Conservation (phyloP, 2,113 vertebrate species). For the Arvicanthis niloticus region DNA sequence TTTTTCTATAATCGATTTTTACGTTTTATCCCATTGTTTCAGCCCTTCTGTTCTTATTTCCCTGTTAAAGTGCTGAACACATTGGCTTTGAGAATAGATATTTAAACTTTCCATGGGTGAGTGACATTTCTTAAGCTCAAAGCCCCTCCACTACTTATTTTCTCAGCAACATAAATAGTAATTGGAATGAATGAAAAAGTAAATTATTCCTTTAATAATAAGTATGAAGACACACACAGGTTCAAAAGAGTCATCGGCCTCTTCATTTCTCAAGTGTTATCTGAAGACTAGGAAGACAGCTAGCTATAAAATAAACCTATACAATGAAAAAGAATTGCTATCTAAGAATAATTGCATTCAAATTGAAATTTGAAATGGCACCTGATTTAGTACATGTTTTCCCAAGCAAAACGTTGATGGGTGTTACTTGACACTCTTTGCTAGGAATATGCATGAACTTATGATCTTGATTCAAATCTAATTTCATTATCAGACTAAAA, state of each 20-base stretch:
- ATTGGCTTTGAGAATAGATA: neutral
- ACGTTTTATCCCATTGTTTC: neutral
- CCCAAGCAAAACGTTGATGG: neutral
- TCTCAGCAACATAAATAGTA: neutral
- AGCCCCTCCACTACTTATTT: neutral
- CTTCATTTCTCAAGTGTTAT: neutral
- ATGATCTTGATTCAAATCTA: neutral
- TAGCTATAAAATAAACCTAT: neutral
- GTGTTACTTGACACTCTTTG: neutral
- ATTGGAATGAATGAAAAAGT: neutral
- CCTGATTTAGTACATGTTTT: neutral
- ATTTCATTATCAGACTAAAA: slow-evolving; percentile 26
- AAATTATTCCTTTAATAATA: neutral
- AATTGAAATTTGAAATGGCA: neutral
- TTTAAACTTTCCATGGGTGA: neutral
- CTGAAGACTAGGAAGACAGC: neutral
- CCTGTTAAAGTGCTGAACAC: neutral
- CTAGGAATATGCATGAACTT: neutral
- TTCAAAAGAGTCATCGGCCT: neutral
- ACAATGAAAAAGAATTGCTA: neutral
- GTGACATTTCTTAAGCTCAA: slow-evolving; percentile 5
- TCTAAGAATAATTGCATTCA: neutral
- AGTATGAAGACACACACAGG: neutral
- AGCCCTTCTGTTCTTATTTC: neutral
- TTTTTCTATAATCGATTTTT: neutral